These are phyloP conservation scores for Protophormia terraenovae DNA, from an alignment of 2,888 invertebrate genomes.

Conservation along the genomic window DNA sequence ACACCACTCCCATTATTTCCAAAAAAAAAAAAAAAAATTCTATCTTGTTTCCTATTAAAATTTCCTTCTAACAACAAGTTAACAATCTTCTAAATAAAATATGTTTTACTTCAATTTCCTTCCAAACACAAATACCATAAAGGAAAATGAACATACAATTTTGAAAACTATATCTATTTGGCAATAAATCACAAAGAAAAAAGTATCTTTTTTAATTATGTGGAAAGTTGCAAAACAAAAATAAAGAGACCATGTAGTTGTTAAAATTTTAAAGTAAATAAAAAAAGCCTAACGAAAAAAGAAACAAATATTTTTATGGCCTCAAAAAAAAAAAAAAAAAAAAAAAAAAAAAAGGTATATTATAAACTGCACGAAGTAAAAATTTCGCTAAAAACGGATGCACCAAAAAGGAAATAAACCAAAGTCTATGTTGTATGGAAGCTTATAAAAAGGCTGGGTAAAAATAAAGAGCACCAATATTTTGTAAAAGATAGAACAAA, in stretches of 20 bases:
- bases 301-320: slow-evolving; percentile 6
- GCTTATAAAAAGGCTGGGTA: background rate
- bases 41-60: slow-evolving; percentile 28
- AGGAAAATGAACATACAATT: background rate
- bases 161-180: slow-evolving; percentile 37
- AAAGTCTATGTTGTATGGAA: background rate
- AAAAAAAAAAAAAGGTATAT: slow-evolving; percentile 15
- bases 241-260: background rate
- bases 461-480: background rate
- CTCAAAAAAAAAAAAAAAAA: background rate
- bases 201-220: slow-evolving; percentile 60
- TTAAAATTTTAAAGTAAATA: slow-evolving; percentile 44
- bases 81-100: slow-evolving; percentile 16
- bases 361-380: background rate
- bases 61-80: slow-evolving; percentile 24
- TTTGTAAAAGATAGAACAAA: background rate
- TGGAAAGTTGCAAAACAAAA: slow-evolving; percentile 53
- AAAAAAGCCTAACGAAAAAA: slow-evolving; percentile 21
- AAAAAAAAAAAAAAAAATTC: background rate
- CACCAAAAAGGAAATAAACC: slow-evolving; percentile 40
- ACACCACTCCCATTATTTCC: background rate
- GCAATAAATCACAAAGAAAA: slow-evolving; percentile 61
- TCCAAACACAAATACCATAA: background rate
- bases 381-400: slow-evolving; percentile 29
- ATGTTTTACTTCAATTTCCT: slow-evolving; percentile 27